Conservation (phyloP, 2,797 vertebrate genomes). For the Pseudocheirus occidentalis region DNA sequence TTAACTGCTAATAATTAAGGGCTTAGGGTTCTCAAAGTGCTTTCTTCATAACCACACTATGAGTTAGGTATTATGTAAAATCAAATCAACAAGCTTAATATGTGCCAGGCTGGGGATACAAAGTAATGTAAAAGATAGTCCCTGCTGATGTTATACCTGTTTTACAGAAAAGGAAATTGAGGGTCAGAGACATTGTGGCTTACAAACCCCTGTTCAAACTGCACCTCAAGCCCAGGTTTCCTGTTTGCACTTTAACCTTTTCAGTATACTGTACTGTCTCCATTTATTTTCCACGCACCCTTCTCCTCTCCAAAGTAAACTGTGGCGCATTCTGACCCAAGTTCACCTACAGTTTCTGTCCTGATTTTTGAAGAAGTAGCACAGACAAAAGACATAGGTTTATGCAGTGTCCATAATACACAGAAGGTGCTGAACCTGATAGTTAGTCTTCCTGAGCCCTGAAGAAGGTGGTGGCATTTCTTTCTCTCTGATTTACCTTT, state of each 20-base stretch:
- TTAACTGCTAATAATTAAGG: background rate
- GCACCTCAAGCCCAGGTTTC: background rate
- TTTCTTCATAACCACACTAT: background rate
- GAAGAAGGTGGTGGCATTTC: background rate
- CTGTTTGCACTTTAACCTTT: background rate
- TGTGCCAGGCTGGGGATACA: background rate
- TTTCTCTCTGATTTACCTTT: background rate
- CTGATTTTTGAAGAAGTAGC: background rate
- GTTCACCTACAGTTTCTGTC: background rate
- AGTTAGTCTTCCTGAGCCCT: background rate
- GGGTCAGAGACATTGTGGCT: background rate
- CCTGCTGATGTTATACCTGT: background rate
- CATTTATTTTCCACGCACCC: background rate
- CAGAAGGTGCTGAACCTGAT: background rate
- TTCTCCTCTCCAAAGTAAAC: background rate
- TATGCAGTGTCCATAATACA: background rate
- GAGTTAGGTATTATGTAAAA: background rate
- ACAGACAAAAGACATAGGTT: background rate
- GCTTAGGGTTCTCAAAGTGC: background rate
- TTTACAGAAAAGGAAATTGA: background rate
- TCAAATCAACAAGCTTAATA: background rate
- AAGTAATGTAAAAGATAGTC: background rate
- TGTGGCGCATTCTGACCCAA: background rate
- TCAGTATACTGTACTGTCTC: background rate
- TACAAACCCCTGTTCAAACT: background rate